Evolutionary conservation across 2,113 vertebrate genomes (phyloP).

Genomic region (Stictonetta naevosa): DNA sequence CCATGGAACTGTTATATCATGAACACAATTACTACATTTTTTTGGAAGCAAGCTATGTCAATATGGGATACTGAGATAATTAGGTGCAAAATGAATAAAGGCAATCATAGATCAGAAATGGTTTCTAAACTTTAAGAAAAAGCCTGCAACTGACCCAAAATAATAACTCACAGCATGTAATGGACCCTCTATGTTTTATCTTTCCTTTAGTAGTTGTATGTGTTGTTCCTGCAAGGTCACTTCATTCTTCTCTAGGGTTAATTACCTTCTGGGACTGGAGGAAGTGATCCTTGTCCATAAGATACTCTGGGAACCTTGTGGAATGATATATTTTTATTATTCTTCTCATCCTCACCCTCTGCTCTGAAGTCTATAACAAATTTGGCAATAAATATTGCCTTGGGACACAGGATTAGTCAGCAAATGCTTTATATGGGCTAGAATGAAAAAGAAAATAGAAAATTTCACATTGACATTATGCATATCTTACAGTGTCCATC

Average conservation of each 20-base stretch:
- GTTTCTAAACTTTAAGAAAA: neutral
- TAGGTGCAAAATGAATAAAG: neutral
- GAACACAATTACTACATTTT: neutral
- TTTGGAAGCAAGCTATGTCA: neutral
- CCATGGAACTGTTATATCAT: neutral
- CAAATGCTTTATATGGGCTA: neutral
- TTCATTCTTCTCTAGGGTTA: neutral
- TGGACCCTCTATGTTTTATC: fast-evolving
- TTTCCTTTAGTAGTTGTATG: neutral
- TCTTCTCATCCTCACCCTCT: neutral
- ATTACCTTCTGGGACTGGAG: neutral
- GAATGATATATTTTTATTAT: neutral
- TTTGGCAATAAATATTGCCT: neutral
- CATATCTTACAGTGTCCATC: neutral
- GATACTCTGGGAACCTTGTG: neutral
- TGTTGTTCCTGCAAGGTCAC: neutral
- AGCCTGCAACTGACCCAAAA: neutral
- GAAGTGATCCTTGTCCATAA: neutral
- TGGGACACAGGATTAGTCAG: neutral
- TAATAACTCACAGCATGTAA: neutral
- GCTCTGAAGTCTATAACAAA: neutral
- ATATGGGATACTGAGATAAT: neutral
- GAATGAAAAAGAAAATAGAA: neutral
- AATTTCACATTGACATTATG: neutral
- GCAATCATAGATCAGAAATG: neutral